Conservation (phyloP, 2,113 vertebrate genomes). For the Syrrhaptes paradoxus region DNA sequence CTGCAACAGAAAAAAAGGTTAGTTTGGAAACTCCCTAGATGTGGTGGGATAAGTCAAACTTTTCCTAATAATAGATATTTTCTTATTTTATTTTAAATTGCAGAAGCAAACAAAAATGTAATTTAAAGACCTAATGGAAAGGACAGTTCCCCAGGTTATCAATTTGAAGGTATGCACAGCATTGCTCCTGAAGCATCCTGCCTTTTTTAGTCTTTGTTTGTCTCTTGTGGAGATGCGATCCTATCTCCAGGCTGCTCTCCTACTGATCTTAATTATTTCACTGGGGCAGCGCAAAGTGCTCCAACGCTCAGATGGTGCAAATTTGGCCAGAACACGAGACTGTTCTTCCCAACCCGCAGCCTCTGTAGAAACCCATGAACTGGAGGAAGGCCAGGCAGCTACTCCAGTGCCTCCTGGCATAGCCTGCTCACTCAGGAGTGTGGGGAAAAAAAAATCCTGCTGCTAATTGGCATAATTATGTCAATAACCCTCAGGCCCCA, state of each 20-base stretch:
- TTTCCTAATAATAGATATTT: not conserved
- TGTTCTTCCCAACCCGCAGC: not conserved
- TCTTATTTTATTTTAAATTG: not conserved
- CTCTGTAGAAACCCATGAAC: not conserved
- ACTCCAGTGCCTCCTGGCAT: not conserved
- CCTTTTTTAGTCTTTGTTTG: not conserved
- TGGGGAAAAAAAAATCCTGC: not conserved
- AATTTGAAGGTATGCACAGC: not conserved
- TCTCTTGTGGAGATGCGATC: not conserved
- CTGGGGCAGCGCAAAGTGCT: not conserved
- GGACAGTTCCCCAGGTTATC: not conserved
- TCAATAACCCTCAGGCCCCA: constrained; percentile 10
- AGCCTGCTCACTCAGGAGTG: not conserved
- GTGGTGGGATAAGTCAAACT: not conserved
- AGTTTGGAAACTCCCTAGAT: not conserved
- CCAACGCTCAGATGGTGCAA: accelerated
- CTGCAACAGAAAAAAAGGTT: not conserved
- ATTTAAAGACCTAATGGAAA: not conserved
- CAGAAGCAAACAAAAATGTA: not conserved
- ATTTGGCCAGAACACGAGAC: not conserved
- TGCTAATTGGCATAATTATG: constrained; percentile 56
- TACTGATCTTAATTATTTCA: not conserved
- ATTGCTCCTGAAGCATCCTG: accelerated
- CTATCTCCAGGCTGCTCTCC: not conserved
- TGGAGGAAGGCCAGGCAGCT: constrained; percentile 33